Evolutionary conservation across 35 echinoderm and acorn worm genomes (phyloP).

Genomic region (Hemicentrotus pulcherrimus): DNA sequence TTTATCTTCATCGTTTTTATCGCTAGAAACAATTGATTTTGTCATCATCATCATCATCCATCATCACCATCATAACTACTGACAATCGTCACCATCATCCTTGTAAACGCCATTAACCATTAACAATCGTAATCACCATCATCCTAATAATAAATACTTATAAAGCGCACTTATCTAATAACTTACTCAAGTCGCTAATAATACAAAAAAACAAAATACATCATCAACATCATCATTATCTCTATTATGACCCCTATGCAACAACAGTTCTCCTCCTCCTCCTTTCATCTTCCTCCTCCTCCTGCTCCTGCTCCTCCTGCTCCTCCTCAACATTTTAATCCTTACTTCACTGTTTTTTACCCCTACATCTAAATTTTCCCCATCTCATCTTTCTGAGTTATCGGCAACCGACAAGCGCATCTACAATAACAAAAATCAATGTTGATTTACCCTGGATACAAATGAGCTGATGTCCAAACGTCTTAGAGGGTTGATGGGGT

Average conservation of each 20-base stretch:
- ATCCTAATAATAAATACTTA: not conserved
- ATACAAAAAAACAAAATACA: too few relatives aligned
- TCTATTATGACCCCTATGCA: not conserved
- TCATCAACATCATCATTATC: not conserved
- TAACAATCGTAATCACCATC: not conserved
- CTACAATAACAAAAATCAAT: not conserved
- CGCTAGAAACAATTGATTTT: too few relatives aligned
- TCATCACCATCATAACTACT: not conserved
- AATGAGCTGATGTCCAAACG: constrained; percentile 75
- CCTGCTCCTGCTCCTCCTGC: not conserved
- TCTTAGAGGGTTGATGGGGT: constrained; percentile 59
- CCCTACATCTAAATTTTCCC: too few relatives aligned
- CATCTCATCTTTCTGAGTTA: too few relatives aligned
- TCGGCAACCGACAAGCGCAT: too few relatives aligned
- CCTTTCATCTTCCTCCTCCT: not conserved
- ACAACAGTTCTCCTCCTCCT: not conserved
- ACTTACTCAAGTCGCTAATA: too few relatives aligned
- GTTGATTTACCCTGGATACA: constrained; percentile 65
- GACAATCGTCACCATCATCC: not conserved
- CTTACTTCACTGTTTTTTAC: too few relatives aligned
- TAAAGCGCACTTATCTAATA: too few relatives aligned
- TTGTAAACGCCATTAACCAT: not conserved
- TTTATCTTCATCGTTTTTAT: not conserved
- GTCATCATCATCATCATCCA: not conserved
- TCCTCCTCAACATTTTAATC: not conserved